These are phyloP conservation scores for Meandrina meandrites DNA, from an alignment of 92 coral and sea anemone genomes.

Conservation along the genomic window DNA sequence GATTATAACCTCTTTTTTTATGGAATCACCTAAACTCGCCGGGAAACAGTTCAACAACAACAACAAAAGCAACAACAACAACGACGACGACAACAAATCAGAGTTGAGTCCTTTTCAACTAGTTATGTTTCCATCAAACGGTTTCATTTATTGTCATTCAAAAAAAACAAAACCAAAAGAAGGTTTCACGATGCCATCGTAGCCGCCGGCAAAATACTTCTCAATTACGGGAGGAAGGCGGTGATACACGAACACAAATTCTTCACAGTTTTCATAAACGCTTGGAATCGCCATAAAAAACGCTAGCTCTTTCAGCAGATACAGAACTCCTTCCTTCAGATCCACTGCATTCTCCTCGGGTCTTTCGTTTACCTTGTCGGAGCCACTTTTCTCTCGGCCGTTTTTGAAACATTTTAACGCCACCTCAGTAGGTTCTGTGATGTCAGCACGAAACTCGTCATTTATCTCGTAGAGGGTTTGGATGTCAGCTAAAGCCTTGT, in stretches of 20 bases:
- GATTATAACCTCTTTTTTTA: no score
- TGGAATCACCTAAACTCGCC: no score
- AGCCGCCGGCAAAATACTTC: conserved; percentile 69
- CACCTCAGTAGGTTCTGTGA: conserved; percentile 60
- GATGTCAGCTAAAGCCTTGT: conserved; percentile 53
- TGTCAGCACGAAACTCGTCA: conserved; percentile 65
- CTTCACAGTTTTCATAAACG: conserved; percentile 60
- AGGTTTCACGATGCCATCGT: conserved; percentile 62
- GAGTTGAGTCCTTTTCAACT: no score
- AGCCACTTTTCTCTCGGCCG: conserved; percentile 60
- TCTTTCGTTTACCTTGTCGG: conserved; percentile 1
- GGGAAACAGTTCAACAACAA: no score
- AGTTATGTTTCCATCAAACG: no score
- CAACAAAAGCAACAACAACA: no score
- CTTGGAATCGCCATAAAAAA: conserved; percentile 62
- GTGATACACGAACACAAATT: conserved; percentile 82
- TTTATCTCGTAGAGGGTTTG: conserved; percentile 65
- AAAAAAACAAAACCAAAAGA: conserved; percentile 64
- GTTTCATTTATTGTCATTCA: no score
- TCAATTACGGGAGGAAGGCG: conserved; percentile 82
- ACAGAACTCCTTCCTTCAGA: conserved; percentile 78
- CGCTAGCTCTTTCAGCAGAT: conserved; percentile 75
- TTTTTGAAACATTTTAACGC: conserved; percentile 66
- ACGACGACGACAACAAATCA: no score
- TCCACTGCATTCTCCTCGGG: conserved; percentile 31